A percentile compares a stretch with the other conserved stretches of the same genome.
Conservation (phyloP, 2,888 invertebrate genomes). For the Electrophaes corylata region DNA sequence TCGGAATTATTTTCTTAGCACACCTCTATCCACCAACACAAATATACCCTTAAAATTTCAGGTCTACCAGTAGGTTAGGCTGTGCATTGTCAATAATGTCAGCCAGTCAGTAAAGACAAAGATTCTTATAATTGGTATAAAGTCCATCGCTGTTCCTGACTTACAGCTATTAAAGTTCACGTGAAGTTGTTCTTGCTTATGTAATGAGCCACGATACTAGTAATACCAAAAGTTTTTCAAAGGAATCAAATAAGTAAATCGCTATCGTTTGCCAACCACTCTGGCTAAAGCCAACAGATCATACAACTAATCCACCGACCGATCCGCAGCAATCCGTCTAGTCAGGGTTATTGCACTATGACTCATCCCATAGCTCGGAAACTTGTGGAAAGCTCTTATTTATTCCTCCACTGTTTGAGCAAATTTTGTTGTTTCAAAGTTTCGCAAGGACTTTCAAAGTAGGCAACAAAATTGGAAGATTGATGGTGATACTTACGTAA, state of each 20-base stretch:
- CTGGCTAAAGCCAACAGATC: conserved; percentile 26
- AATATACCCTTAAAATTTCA: no score
- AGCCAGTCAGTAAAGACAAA: no score
- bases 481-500: conserved; percentile 4
- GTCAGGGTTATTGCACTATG: conserved; percentile 64
- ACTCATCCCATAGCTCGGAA: conserved; percentile 51
- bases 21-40: no score
- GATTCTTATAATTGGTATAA: neutral
- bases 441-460: conserved; percentile 18
- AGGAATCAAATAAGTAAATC: conserved; percentile 14
- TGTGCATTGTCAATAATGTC: no score
- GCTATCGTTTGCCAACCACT: conserved; percentile 33
- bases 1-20: no score
- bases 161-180: neutral
- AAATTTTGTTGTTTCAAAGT: conserved; percentile 24
- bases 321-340: conserved; percentile 58
- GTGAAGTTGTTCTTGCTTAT: neutral
- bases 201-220: neutral
- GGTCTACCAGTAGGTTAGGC: no score
- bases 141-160: neutral
- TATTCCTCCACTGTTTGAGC: conserved; percentile 20
- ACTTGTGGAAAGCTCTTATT: conserved; percentile 32
- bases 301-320: conserved; percentile 46
- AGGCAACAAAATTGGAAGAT: conserved; percentile 17
- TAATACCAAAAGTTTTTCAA: conserved; percentile 7